These are phyloP conservation scores for Dendrolimus pini DNA, from an alignment of 2,888 invertebrate species.

Conservation along the genomic window DNA sequence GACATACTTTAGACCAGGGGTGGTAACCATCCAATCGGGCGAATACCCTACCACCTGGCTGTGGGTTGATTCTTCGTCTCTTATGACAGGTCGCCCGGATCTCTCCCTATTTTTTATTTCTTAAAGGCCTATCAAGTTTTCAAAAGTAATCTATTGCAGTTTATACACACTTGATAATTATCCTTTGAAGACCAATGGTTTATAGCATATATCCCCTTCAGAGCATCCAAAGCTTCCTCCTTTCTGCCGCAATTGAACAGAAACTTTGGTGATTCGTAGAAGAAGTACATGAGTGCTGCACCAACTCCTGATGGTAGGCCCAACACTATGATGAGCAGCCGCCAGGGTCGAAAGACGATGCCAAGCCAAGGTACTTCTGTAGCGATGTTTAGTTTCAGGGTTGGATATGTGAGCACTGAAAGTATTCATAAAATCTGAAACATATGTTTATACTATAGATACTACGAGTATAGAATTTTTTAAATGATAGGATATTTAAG, in stretches of 20 bases:
- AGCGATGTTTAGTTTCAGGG: constrained; percentile 75
- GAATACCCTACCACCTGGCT: no score
- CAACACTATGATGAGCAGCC: constrained; percentile 78
- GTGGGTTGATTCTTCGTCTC: no score
- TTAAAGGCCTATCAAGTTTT: no score
- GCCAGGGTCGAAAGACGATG: constrained; percentile 83
- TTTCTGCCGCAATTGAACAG: constrained; percentile 78
- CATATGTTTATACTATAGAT: neutral
- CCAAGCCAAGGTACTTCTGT: constrained; percentile 55
- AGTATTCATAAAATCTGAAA: constrained; percentile 19
- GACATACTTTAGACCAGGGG: no score
- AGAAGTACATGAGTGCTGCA: constrained; percentile 72
- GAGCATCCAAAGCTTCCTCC: constrained; percentile 75
- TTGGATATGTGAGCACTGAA: constrained; percentile 80
- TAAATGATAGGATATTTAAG: no score
- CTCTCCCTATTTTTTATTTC: no score
- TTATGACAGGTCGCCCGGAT: no score
- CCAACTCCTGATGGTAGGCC: constrained; percentile 67
- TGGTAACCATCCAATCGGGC: no score
- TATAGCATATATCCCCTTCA: constrained; percentile 48
- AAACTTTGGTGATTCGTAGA: constrained; percentile 89
- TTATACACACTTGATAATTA: constrained; percentile 36
- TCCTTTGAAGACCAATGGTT: constrained; percentile 40
- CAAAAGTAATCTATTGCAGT: no score
- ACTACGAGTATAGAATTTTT: no score